A percentile compares a stretch with the other conserved stretches of the same genome.
phyloP scores from a whole-genome alignment of 2,113 vertebrate species.

The Cyprinus carpio region DNA sequence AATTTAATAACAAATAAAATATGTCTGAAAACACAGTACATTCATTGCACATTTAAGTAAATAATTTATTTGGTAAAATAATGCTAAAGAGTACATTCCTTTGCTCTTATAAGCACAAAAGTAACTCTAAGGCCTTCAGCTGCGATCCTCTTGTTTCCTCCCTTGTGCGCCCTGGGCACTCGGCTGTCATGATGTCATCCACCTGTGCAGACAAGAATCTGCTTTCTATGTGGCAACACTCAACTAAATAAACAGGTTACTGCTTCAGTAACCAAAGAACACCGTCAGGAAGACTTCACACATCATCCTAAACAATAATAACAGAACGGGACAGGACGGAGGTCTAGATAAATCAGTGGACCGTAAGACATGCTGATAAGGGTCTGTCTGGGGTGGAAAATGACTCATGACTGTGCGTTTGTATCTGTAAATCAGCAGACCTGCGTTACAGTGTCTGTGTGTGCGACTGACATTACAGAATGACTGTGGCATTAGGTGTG shows the following conservation, averaged over 20 bases:
- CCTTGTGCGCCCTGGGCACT: no score
- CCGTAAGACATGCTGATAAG: slow-evolving; percentile 51
- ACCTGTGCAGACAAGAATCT: slow-evolving; percentile 66
- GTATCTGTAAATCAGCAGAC: slow-evolving; percentile 31
- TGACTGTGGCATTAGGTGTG: background rate
- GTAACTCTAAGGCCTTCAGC: slow-evolving; percentile 2
- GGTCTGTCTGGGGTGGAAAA: slow-evolving; percentile 38
- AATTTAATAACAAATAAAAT: no score
- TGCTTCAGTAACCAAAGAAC: slow-evolving; percentile 55
- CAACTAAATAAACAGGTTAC: slow-evolving; percentile 57
- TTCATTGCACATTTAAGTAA: no score
- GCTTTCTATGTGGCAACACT: slow-evolving; percentile 62
- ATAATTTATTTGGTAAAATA: no score
- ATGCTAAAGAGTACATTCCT: background rate
- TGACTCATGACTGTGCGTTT: slow-evolving; percentile 47
- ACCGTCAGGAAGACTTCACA: slow-evolving; percentile 66
- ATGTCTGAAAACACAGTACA: no score
- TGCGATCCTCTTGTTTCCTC: background rate
- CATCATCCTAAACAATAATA: slow-evolving; percentile 44
- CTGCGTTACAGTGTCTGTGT: background rate
- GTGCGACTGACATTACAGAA: slow-evolving; percentile 23
- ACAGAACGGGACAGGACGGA: background rate
- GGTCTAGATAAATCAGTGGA: slow-evolving; percentile 53
- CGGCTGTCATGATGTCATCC: slow-evolving; percentile 66
- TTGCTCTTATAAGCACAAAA: no score